These are phyloP conservation scores for Megaceryle maxima DNA, from an alignment of 2,113 vertebrate species.

Conservation along the genomic window DNA sequence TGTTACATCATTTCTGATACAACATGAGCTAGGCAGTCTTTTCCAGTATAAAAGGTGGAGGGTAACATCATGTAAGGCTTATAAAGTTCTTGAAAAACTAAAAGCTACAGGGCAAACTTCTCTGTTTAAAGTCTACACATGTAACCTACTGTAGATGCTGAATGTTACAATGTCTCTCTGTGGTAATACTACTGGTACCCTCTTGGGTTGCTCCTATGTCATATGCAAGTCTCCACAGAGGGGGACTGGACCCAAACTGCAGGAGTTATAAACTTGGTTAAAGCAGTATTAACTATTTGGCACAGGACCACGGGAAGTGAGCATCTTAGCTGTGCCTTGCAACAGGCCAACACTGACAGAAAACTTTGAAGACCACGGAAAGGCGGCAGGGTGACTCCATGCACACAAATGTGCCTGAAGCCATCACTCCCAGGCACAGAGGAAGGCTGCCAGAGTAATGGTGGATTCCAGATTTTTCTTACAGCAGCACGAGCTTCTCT, in stretches of 20 bases:
- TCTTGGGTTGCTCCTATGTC: not conserved
- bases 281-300: not conserved
- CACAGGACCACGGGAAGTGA: not conserved
- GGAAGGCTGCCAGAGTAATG: not conserved
- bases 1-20: not conserved
- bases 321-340: not conserved
- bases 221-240: not conserved
- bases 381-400: accelerated
- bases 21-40: not conserved
- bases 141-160: not conserved
- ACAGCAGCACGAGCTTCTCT: not conserved
- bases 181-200: not conserved
- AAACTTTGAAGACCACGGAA: not conserved
- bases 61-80: not conserved
- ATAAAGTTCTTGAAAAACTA: not conserved
- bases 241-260: not conserved
- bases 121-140: not conserved
- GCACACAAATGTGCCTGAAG: accelerated
- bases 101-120: not conserved
- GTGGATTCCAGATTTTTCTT: not conserved
- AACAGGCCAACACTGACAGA: not conserved
- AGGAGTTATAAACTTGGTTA: not conserved
- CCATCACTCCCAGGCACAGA: not conserved
- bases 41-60: not conserved
- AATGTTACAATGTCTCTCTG: accelerated